phyloP scores from a whole-genome alignment of 1,140 invertebrate genomes.

The Neotoxoptera formosana region DNA sequence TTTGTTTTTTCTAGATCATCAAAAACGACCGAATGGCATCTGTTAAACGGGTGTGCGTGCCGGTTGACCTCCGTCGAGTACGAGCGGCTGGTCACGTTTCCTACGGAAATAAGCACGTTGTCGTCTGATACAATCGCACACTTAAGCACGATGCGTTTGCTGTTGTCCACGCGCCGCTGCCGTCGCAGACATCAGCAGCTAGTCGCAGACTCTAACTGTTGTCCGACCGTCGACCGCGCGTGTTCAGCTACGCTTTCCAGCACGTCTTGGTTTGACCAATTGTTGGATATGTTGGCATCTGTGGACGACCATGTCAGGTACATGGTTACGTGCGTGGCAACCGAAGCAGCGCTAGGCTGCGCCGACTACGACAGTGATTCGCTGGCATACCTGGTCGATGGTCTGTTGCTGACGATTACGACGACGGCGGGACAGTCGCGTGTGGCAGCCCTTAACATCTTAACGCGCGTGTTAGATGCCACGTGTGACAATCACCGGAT shows the following conservation, averaged over 20 bases:
- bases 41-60: neutral
- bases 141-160: neutral
- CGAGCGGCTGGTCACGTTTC: neutral
- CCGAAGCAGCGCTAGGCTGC: neutral
- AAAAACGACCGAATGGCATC: neutral
- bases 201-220: neutral
- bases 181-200: no score
- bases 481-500: neutral
- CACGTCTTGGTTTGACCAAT: neutral
- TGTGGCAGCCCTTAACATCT: neutral
- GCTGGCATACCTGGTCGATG: neutral
- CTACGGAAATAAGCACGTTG: no score
- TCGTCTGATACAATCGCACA: neutral
- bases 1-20: neutral
- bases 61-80: neutral
- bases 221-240: neutral
- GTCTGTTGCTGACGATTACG: neutral
- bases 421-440: neutral
- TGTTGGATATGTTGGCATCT: neutral
- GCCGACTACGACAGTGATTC: neutral
- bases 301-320: neutral
- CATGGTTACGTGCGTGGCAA: neutral
- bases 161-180: neutral
- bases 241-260: neutral
- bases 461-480: neutral